These are phyloP conservation scores for Caenorhabditis tropicalis DNA, from an alignment of 1,140 invertebrate genomes.

Conservation along the genomic window DNA sequence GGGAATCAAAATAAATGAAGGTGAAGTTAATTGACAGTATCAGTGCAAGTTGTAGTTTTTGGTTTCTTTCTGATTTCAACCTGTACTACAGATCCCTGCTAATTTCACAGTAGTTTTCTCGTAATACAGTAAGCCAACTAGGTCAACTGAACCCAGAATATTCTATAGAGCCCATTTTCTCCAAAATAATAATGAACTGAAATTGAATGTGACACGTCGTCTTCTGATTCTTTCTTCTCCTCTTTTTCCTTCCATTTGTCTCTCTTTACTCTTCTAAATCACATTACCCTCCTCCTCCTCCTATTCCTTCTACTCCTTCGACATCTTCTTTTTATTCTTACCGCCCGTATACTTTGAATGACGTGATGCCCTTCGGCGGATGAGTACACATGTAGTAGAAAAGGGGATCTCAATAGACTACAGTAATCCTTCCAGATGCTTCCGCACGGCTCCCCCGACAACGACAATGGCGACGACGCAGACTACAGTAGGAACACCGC, in stretches of 20 bases:
- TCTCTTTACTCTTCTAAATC: background rate
- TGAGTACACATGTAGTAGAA: constrained; percentile 28
- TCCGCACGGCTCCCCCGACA: background rate
- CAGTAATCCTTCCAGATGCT: background rate
- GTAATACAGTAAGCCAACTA: too few species aligned
- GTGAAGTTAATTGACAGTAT: too few species aligned
- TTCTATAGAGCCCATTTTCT: too few species aligned
- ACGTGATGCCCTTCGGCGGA: constrained; percentile 31
- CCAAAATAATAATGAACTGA: too few species aligned
- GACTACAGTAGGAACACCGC: background rate
- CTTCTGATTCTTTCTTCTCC: background rate
- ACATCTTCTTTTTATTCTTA: background rate
- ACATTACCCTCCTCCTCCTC: background rate
- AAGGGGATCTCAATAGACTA: background rate
- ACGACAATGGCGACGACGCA: background rate
- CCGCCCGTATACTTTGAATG: background rate
- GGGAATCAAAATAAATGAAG: too few species aligned
- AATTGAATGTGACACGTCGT: background rate
- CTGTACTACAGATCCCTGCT: too few species aligned
- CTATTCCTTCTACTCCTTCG: background rate
- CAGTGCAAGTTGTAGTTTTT: too few species aligned
- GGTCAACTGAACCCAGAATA: too few species aligned
- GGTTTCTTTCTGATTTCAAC: too few species aligned
- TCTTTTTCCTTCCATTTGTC: background rate
- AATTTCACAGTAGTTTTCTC: too few species aligned